Base-by-base conservation (phyloP, 2,797 vertebrate species). In the Schizopygopsis pylzovi region DNA sequence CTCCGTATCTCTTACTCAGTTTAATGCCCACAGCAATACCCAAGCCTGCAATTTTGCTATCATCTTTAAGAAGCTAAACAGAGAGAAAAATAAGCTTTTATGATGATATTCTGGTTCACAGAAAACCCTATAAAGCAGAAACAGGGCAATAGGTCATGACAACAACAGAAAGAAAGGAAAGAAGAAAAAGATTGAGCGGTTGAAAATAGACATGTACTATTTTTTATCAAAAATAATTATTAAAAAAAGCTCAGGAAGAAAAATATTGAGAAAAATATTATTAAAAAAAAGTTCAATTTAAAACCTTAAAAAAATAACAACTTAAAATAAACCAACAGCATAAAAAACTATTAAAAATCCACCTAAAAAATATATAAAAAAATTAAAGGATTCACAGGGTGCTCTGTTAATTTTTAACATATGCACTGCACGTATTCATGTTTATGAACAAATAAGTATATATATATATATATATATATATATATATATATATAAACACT, bases 81-180 rank as follows among this genome's bases (percentile, higher is more conserved):
- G 16, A 49, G 22, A 61, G 33, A 43, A 59, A 59, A 43, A 61
- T 6, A 13, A n/a, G 2, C 13, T 61, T 63, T 63, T 63, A 45
- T 79, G 43, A 28, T 28, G 13, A 47, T 65, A 4, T 47, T 79
- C 9, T 47, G 59, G 15, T 20, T 47, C 41, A 33, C 41, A 43
- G n/a, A 78, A 59, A 79, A 25, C 22, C 22, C n/a, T 79, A 33
- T 28, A 41, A 80, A 63, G 56, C 77, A 63, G 49, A 59, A 79
- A 28, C 13, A n/a, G 54, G 52, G 72, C 22, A 61, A n/a, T 13
- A 45, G 20, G 56, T 63, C 15, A 79, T 45, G 39, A 8, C 1
- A 15, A 25, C 22, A 73, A 49, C 25, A 28, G 45, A 47, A 25
- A 4, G n/a, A 73, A 16, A 47, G 13, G 6, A 18, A 10, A 4